Evolutionary conservation across 2,113 vertebrate species (phyloP).

Genomic region (Odobenus rosmarus): DNA sequence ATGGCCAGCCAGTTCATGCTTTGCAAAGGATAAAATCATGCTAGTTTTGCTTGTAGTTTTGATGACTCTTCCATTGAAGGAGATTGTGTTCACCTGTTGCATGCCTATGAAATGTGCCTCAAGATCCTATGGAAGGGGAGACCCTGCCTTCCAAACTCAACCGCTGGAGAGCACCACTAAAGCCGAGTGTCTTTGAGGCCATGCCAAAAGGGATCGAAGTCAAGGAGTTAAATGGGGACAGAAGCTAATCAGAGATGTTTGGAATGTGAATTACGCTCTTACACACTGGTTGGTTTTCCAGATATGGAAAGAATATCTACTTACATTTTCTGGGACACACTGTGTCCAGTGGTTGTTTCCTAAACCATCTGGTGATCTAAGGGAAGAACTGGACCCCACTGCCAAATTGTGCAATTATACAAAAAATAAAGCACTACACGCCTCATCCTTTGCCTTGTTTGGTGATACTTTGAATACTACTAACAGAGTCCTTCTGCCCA

Average conservation of each 20-base stretch:
- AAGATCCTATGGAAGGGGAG: background rate
- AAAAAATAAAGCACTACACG: no score
- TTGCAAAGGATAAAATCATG: background rate
- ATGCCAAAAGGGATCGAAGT: background rate
- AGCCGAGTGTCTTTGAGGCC: background rate
- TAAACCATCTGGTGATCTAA: background rate
- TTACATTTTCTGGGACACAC: background rate
- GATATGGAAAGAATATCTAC: background rate
- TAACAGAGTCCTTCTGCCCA: background rate
- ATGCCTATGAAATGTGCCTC: background rate
- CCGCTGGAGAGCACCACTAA: rapidly evolving
- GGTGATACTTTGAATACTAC: background rate
- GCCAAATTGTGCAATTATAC: background rate
- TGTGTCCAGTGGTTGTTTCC: background rate
- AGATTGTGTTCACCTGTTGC: background rate
- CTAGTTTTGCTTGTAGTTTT: background rate
- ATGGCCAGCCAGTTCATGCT: background rate
- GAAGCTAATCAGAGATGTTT: background rate
- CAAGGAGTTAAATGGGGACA: background rate
- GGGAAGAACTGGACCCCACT: background rate
- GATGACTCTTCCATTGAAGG: background rate
- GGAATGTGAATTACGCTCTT: no score
- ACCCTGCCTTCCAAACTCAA: background rate
- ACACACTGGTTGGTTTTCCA: background rate
- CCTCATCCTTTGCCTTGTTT: background rate